phyloP scores from a whole-genome alignment of 2,888 invertebrate species.

The Morpho deidamia region DNA sequence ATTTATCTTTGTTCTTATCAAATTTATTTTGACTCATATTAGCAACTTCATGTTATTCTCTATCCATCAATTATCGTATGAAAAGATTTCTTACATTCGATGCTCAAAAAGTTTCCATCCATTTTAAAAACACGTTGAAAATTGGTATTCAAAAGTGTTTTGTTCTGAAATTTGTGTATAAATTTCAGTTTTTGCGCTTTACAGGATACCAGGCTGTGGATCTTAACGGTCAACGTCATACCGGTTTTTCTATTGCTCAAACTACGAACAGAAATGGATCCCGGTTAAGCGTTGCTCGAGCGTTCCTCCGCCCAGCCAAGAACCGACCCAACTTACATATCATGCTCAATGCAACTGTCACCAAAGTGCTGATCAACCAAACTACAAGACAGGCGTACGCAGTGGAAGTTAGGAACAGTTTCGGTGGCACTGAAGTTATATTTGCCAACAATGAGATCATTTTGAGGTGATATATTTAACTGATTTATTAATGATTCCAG shows the following conservation, averaged over 20 bases:
- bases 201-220: slow-evolving; percentile 86
- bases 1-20: too few species aligned
- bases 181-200: background rate
- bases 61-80: too few species aligned
- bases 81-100: too few species aligned
- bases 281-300: slow-evolving; percentile 87
- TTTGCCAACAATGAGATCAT: slow-evolving; percentile 84
- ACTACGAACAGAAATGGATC: slow-evolving; percentile 93
- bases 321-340: slow-evolving; percentile 88
- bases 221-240: slow-evolving; percentile 87
- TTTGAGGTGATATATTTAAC: slow-evolving; percentile 48
- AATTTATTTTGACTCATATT: too few species aligned
- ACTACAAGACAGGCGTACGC: slow-evolving; percentile 86
- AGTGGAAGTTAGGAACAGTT: slow-evolving; percentile 82
- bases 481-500: too few species aligned
- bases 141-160: too few species aligned
- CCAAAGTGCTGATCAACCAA: slow-evolving; percentile 86
- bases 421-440: slow-evolving; percentile 76
- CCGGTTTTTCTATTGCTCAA: slow-evolving; percentile 93
- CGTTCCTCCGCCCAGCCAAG: slow-evolving; percentile 89
- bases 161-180: too few species aligned
- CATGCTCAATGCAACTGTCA: slow-evolving; percentile 89
- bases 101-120: too few species aligned
- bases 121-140: too few species aligned
- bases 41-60: too few species aligned